phyloP scores from a whole-genome alignment of 2,113 vertebrate genomes.

The Condylura cristata region DNA sequence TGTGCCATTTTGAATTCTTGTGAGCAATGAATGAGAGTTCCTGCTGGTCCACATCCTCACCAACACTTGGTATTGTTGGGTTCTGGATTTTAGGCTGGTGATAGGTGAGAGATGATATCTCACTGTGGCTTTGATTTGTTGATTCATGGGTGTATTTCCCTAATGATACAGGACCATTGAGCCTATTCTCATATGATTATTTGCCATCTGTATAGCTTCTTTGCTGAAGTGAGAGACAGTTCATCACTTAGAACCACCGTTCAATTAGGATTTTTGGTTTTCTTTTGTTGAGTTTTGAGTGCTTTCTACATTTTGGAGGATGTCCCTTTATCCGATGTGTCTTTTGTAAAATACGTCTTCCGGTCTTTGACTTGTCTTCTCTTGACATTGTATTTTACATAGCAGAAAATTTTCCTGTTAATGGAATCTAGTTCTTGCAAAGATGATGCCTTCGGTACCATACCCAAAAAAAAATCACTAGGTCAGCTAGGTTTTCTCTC shows the following conservation, averaged over 20 bases:
- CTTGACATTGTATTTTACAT: neutral
- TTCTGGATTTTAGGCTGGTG: neutral
- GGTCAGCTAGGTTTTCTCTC: neutral
- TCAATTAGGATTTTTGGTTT: neutral
- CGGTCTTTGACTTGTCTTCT: neutral
- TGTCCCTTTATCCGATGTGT: neutral
- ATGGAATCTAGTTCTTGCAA: neutral
- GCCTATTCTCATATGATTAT: neutral
- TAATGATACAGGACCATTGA: neutral
- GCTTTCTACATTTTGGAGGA: neutral
- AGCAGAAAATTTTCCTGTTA: neutral
- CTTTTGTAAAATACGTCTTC: neutral
- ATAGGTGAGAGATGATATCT: neutral
- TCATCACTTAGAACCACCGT: neutral
- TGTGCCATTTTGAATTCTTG: neutral
- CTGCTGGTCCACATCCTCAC: neutral
- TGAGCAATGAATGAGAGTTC: neutral
- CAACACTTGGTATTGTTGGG: neutral
- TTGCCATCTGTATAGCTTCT: neutral
- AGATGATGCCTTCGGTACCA: neutral
- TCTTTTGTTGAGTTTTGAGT: neutral
- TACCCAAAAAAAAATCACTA: neutral
- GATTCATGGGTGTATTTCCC: neutral
- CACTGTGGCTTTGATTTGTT: neutral
- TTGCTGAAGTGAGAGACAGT: neutral